These are phyloP conservation scores for Seladonia tumulorum DNA, from an alignment of 2,888 invertebrate species.

Conservation along the genomic window DNA sequence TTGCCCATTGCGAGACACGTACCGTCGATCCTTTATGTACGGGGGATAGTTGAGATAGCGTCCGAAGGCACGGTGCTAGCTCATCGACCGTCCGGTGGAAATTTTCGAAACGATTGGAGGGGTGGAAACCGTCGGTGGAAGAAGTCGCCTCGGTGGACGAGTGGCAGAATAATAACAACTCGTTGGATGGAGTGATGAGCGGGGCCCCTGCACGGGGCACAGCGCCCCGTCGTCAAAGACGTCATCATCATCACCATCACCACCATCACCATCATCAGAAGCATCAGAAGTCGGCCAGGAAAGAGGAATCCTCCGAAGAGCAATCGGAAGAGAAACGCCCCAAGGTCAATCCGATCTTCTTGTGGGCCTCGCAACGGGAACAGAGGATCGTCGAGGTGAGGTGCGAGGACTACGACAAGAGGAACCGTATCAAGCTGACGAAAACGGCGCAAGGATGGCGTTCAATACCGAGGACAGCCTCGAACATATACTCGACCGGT, in stretches of 20 bases:
- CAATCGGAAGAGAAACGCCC: conserved; percentile 86
- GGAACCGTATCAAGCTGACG: conserved; percentile 93
- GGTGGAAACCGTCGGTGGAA: conserved; percentile 23
- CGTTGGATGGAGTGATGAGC: conserved; percentile 84
- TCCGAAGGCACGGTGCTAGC: neutral
- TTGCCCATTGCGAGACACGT: neutral
- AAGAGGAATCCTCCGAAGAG: conserved; percentile 63
- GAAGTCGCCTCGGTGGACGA: conserved; percentile 64
- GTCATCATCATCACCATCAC: conserved; percentile 79
- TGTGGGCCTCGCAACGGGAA: conserved; percentile 93
- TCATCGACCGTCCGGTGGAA: conserved; percentile 2
- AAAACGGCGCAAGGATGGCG: conserved; percentile 93
- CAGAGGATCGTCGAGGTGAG: conserved; percentile 93
- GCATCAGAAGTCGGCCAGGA: conserved; percentile 66
- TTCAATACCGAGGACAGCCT: conserved; percentile 91
- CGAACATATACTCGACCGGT: conserved; percentile 76
- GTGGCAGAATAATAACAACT: conserved; percentile 71
- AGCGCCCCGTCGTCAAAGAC: conserved; percentile 82
- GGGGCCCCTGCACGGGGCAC: conserved; percentile 83
- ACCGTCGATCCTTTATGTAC: neutral
- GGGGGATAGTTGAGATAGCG: conserved; percentile 1
- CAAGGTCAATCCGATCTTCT: conserved; percentile 91
- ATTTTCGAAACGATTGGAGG: conserved; percentile 18
- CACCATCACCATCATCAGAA: conserved; percentile 70
- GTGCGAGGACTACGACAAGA: conserved; percentile 94